Evolutionary conservation across 1,140 invertebrate genomes (phyloP).

Genomic region (Lordiphosa clarofinis): DNA sequence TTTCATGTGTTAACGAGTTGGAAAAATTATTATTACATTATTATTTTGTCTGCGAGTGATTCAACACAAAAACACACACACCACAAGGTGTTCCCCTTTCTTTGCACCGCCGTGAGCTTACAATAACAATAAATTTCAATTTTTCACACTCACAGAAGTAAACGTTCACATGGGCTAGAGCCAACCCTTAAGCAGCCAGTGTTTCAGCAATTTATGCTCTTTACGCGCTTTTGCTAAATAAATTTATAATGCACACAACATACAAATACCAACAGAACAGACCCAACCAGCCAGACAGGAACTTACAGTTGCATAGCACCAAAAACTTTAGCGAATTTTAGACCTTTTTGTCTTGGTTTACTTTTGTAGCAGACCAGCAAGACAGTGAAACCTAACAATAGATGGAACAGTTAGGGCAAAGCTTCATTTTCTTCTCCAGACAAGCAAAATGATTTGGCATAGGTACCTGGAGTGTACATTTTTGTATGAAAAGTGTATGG

Average conservation of each 20-base stretch:
- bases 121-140: slow-evolving; percentile 66
- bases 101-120: background rate
- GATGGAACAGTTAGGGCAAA: background rate
- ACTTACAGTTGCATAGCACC: slow-evolving; percentile 40
- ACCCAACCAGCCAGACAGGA: slow-evolving; percentile 32
- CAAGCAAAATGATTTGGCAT: no score
- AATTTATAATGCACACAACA: slow-evolving; percentile 60
- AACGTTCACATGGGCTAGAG: slow-evolving; percentile 19
- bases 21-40: slow-evolving; percentile 78
- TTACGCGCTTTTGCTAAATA: slow-evolving; percentile 69
- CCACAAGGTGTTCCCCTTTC: slow-evolving; percentile 28
- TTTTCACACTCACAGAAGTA: slow-evolving; percentile 29
- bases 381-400: background rate
- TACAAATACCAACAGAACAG: slow-evolving; percentile 11
- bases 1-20: slow-evolving; percentile 73
- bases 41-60: slow-evolving; percentile 70
- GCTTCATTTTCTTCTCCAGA: no score
- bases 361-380: background rate
- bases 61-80: slow-evolving; percentile 30
- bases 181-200: slow-evolving; percentile 60
- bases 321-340: slow-evolving; percentile 44
- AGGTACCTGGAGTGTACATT: no score
- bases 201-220: slow-evolving; percentile 66
- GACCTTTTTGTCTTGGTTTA: slow-evolving; percentile 50
- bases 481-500: no score